phyloP scores from a whole-genome alignment of 64 coral and sea anemone genomes.

The Hydrozoanthus tunicans region DNA sequence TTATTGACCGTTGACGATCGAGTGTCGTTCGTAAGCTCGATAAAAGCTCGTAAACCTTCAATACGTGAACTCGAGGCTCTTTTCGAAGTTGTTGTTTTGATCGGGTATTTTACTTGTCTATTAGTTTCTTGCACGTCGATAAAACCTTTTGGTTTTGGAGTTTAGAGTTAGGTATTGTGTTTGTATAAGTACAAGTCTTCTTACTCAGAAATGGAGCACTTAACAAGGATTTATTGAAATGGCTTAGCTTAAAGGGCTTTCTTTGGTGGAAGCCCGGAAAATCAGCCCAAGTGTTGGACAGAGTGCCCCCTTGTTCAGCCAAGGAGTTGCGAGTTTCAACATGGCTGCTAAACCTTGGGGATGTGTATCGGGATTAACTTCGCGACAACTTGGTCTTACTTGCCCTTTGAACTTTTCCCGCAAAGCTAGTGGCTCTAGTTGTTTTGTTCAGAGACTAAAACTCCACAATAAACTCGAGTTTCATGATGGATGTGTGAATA shows the following conservation, averaged over 20 bases:
- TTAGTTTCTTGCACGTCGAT: slow-evolving; percentile 31
- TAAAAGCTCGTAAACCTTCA: background rate
- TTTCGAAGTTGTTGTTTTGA: slow-evolving; percentile 56
- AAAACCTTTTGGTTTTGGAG: slow-evolving; percentile 8
- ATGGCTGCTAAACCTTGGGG: slow-evolving; percentile 66
- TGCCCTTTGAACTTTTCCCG: slow-evolving; percentile 75
- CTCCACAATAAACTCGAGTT: slow-evolving; percentile 75
- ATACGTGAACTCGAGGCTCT: slow-evolving; percentile 46
- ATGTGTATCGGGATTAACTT: slow-evolving; percentile 63
- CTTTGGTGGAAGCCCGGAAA: slow-evolving; percentile 27
- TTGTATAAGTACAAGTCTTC: background rate
- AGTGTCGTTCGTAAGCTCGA: slow-evolving; percentile 32
- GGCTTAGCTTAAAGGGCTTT: background rate
- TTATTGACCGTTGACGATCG: slow-evolving; percentile 3
- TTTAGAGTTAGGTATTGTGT: background rate
- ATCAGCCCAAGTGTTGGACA: background rate
- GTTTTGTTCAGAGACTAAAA: slow-evolving; percentile 79
- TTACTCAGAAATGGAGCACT: slow-evolving; percentile 14
- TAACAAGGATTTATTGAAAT: background rate
- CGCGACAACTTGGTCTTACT: slow-evolving; percentile 82
- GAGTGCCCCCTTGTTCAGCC: background rate
- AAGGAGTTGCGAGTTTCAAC: slow-evolving; percentile 57
- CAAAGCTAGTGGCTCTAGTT: slow-evolving; percentile 72
- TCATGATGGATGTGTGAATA: slow-evolving; percentile 98
- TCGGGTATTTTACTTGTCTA: slow-evolving; percentile 51